Base-by-base conservation (phyloP, 2,797 vertebrate genomes). In the Buphagus erythrorhynchus region DNA sequence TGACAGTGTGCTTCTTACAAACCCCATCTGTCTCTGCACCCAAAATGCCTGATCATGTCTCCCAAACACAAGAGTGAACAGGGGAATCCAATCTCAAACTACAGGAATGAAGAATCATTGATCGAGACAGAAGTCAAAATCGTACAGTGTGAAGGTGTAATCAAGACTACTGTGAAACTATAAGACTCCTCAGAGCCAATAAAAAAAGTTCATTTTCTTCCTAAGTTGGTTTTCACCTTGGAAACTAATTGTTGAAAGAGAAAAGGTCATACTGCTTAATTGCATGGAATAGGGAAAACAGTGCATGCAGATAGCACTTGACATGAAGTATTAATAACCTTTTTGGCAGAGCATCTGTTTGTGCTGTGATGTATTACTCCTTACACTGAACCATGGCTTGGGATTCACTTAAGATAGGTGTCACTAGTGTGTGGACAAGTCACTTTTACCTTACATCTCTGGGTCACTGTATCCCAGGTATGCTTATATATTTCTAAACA, bases 401-500 rank as follows among this genome's bases (percentile, higher is more conserved):
- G 57, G 59, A 92, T 69, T 78, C 52, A 40, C 77, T 43, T 31
- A n/a, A 1, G 15, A 40, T 1, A 28, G 5, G 26, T 55, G 26
- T n/a, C 52, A 76, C 16, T 6, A 43, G 29, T 0, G 0, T n/a
- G 72, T 29, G 61, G 48, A 58, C 43, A 90, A 86, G 35, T 31
- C 49, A 38, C 83, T 90, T 77, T 31, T 48, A 88, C 61, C 79
- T 85, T 68, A 42, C 40, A 43, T 61, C 81, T 68, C 65, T 51
- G 35, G 36, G 76, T 58, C 42, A 14, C 55, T 36, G 7, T 26
- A 29, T 61, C 86, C 63, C 45, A 86, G 52, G n/a, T 78, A 66
- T 75, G 65, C 45, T 80, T 58, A 58, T 3, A 16, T 13, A 96
- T 97, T 98, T 98, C 86, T 88, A 95, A 95, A 65, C 93, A 98